These are phyloP conservation scores for Plecotus auritus DNA, from an alignment of 2,113 vertebrate species.

Conservation along the genomic window DNA sequence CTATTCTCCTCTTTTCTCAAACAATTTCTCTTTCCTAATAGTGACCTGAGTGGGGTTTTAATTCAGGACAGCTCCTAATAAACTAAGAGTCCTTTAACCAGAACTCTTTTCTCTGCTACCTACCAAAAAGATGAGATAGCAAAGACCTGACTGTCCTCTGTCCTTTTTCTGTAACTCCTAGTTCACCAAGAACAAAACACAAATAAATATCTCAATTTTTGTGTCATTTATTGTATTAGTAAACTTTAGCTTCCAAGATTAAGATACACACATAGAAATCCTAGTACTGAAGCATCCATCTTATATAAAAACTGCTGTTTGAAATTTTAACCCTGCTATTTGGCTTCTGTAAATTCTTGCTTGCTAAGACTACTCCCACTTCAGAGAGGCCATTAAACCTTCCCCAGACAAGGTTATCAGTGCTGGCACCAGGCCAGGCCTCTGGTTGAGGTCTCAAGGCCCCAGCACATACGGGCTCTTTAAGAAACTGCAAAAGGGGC, in stretches of 20 bases:
- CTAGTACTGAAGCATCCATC: no score
- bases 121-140: neutral
- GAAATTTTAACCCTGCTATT: no score
- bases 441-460: no score
- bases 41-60: neutral
- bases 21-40: neutral
- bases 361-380: no score
- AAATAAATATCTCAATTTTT: neutral
- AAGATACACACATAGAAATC: neutral
- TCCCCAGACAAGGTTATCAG: no score
- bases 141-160: neutral
- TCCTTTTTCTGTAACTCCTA: neutral
- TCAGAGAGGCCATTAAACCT: no score
- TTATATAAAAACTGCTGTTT: no score
- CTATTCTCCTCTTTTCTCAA: neutral
- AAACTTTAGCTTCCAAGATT: neutral
- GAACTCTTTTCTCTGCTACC: neutral
- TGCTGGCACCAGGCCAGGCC: no score
- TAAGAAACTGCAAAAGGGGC: no score
- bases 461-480: no score
- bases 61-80: neutral
- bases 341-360: no score
- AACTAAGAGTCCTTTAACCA: neutral
- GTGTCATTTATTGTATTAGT: neutral
- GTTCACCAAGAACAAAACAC: neutral